Evolutionary conservation across 2,797 vertebrate genomes (phyloP), one percentile per base, ranked within the genome.

Genomic region (Enteromius anoplus): DNA sequence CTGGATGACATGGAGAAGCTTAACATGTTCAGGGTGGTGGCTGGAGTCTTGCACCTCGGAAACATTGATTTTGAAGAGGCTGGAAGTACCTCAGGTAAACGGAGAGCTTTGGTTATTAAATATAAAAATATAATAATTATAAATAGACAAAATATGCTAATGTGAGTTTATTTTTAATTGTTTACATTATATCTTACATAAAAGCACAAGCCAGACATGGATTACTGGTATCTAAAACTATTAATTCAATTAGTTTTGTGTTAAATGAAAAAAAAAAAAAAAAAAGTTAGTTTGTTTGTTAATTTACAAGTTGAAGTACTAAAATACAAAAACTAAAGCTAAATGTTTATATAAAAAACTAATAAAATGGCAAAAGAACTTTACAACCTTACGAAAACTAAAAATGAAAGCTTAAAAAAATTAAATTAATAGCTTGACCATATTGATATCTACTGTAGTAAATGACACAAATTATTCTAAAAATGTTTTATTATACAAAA

Each of bases 61-160:
- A 99, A 99, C 91, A 94, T 99, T 19, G 95, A 98, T 94, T 99
- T 99, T 23, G 97, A 99, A 89, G 98, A 99, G 95, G 95, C 96
- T 0, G 98, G 98, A 15, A 98, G 95, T 93, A 97, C 96, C 32
- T 99, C 98, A 93, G 98, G 98, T 98, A 87, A 91, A 91, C 82
- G 0, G 8, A 64, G 42, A 17, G 10, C 19, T 72, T 19, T 29
- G 5, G 42, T 32, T 51, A 49, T 12, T 19, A 72, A 47, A 37
- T 7, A 37, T 7, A 37, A 7, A 37, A 7, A 37, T 7, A 37
- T 37, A 37, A 37, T 37, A 7, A 4, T 7, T 37, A 37, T 37
- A 37, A 5, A 37, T 37, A 37, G 68, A 15, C n/a, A 70, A 23
- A 69, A 15, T 40, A 69, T 14, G 40, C n/a, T 68, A 4, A 37